Conservation (phyloP, 2,113 vertebrate genomes). For the Setophaga kirtlandii region DNA sequence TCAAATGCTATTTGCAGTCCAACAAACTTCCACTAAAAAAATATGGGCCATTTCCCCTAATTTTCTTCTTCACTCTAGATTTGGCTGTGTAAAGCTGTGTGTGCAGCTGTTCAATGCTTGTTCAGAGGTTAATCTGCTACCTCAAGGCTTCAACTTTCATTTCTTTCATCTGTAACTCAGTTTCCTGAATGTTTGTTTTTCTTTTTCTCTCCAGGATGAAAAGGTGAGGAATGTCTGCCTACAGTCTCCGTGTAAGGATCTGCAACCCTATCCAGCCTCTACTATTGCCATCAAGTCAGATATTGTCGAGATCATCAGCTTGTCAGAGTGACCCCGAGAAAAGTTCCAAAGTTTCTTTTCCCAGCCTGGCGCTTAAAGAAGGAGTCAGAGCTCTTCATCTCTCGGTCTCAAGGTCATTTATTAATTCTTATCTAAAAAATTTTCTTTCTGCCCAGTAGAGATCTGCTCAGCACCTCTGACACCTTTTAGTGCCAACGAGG, state of each 20-base stretch:
- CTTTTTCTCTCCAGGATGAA: not conserved
- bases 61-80: not conserved
- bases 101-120: not conserved
- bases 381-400: no score
- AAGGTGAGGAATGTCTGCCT: not conserved
- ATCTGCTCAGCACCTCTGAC: no score
- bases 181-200: not conserved
- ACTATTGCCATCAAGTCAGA: not conserved
- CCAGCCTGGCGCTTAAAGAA: no score
- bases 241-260: not conserved
- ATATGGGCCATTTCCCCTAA: not conserved
- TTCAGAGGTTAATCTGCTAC: not conserved
- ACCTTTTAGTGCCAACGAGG: not conserved
- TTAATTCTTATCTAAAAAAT: no score
- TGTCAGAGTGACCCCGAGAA: no score
- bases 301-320: no score
- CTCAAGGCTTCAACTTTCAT: not conserved
- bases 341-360: no score
- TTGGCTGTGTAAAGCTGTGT: not conserved
- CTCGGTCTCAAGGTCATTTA: no score
- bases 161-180: not conserved
- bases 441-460: no score
- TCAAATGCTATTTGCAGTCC: not conserved
- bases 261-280: not conserved
- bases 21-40: constrained; percentile 23